Evolutionary conservation across 2,888 invertebrate species (phyloP), one percentile per base, ranked within the genome.

Genomic region (Agrilus mali): DNA sequence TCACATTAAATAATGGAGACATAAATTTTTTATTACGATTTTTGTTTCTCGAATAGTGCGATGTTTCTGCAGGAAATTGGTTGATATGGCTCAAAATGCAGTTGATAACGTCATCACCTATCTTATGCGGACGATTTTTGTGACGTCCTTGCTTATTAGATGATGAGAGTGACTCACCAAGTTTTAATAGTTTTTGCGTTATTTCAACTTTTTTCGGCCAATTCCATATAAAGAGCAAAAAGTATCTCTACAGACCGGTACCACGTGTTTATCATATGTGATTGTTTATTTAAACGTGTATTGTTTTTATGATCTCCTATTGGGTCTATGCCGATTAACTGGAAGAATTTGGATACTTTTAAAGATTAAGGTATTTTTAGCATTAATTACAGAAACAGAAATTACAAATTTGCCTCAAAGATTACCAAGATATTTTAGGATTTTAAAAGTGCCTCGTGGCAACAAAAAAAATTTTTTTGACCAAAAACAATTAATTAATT

Each of bases 1-100:
- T n/a, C 15, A 38, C 27, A 34, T 42, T 42, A 16, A 42, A 33
- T 14, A 42, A 38, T 20, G 44, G 40, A 8, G 44, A 13, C 13
- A 44, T 20, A 36, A 40, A 44, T 16, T 13, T 44, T 14, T 44
- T 44, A 36, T 44, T 14, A 6, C 40, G 44, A 36, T 44, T 44
- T 8, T 33, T 44, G 13, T 40, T 44, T 36, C 43, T 3, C 12
- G 43, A 43, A n/a, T 40, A 43, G 27, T 39, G 43, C 7, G 43
- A 43, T 17, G 3, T 17, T 17, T 17, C 17, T 4, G 17, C 5
- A 17, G 17, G 17, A 17, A 17, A 17, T 17, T 17, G 17, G 3
- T 17, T 17, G 5, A 17, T 17, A 5, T 17, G 17, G 5, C 5
- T 17, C 17, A 17, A 4, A 17, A 17, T 17, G 31, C 13, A 35